Evolutionary conservation across 2,888 invertebrate species (phyloP).

Genomic region (Tipula vernalis): DNA sequence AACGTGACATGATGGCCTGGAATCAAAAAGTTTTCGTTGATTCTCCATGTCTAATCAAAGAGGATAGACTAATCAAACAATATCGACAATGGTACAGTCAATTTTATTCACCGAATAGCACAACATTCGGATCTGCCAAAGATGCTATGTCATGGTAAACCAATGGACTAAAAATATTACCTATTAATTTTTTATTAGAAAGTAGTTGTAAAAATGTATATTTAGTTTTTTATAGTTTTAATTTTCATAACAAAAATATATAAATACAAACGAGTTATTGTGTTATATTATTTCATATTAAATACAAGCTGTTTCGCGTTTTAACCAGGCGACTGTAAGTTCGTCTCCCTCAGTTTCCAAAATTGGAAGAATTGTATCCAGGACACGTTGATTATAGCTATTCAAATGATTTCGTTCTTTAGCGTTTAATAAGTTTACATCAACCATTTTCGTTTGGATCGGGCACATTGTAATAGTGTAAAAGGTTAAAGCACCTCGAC

Average conservation of each 20-base stretch:
- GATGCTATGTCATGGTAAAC: constrained; percentile 24
- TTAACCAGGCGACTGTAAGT: constrained; percentile 68
- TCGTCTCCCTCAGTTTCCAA: constrained; percentile 48
- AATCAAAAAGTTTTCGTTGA: constrained; percentile 66
- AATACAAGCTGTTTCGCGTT: constrained; percentile 61
- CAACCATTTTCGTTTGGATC: constrained; percentile 74
- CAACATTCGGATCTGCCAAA: constrained; percentile 32
- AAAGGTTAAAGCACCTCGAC: constrained; percentile 71
- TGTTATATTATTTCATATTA: constrained; percentile 17
- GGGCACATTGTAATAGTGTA: constrained; percentile 83
- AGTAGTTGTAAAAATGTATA: not conserved
- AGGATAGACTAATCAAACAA: constrained; percentile 58
- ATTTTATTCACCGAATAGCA: constrained; percentile 68
- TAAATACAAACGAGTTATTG: not conserved
- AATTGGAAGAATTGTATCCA: constrained; percentile 56
- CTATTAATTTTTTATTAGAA: not conserved
- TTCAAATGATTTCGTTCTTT: constrained; percentile 56
- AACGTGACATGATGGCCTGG: constrained; percentile 77
- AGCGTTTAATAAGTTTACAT: constrained; percentile 58
- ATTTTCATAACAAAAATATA: not conserved
- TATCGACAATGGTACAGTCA: constrained; percentile 75
- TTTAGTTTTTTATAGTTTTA: not conserved
- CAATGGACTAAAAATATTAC: not conserved
- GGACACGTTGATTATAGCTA: constrained; percentile 61
- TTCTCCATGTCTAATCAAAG: constrained; percentile 58